phyloP scores from a whole-genome alignment of 2,113 vertebrate species.

The Neotoma lepida region DNA sequence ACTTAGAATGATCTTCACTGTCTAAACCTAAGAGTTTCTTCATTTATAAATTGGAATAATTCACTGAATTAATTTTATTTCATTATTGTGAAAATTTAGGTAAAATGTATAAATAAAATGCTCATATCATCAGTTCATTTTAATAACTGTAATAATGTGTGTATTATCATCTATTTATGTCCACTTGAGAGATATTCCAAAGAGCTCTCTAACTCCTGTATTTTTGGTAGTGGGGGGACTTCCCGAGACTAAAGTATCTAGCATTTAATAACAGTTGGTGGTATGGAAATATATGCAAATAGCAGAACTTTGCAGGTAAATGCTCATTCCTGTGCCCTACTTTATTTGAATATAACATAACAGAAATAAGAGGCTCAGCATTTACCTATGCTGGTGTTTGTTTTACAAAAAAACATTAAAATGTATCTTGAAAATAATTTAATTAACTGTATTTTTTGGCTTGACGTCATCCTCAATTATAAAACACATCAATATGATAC shows the following conservation, averaged over 20 bases:
- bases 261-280: background rate
- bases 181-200: background rate
- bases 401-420: background rate
- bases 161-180: background rate
- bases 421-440: slow-evolving; percentile 42
- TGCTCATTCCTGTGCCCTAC: background rate
- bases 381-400: background rate
- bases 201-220: background rate
- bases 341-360: slow-evolving; percentile 43
- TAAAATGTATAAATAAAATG: background rate
- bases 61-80: background rate
- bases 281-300: slow-evolving; percentile 20
- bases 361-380: background rate
- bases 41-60: background rate
- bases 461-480: background rate
- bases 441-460: background rate
- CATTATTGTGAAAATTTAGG: slow-evolving; percentile 50
- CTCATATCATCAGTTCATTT: background rate
- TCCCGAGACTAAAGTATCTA: background rate
- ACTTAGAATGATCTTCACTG: background rate
- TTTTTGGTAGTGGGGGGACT: background rate
- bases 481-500: background rate
- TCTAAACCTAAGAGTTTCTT: background rate
- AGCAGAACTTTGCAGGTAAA: background rate
- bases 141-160: background rate